Evolutionary conservation across 2,888 invertebrate genomes (phyloP).

Genomic region (Drepana falcataria): DNA sequence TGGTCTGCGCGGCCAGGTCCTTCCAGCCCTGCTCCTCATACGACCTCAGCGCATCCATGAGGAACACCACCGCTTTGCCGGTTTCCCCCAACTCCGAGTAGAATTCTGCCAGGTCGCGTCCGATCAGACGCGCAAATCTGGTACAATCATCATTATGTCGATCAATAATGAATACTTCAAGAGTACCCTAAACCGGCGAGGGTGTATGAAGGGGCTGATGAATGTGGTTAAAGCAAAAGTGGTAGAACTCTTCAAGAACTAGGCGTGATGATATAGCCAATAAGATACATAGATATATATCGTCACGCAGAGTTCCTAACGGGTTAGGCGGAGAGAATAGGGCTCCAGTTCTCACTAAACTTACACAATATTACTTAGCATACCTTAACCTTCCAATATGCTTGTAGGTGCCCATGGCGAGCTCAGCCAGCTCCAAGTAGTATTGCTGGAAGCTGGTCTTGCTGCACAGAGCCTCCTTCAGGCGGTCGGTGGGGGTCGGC

Average conservation of each 20-base stretch:
- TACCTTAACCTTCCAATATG: slow-evolving; percentile 88
- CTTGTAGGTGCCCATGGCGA: slow-evolving; percentile 97
- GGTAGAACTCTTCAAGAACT: too few relatives aligned
- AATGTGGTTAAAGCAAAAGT: too few relatives aligned
- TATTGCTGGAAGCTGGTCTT: slow-evolving; percentile 93
- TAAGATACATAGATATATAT: too few relatives aligned
- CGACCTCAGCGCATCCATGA: slow-evolving; percentile 90
- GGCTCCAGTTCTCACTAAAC: too few relatives aligned
- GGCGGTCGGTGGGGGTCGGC: slow-evolving; percentile 85
- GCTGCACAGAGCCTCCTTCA: slow-evolving; percentile 94
- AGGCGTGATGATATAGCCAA: too few relatives aligned
- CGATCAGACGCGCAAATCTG: slow-evolving; percentile 92
- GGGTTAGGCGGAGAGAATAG: too few relatives aligned
- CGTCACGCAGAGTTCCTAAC: too few relatives aligned
- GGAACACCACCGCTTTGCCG: slow-evolving; percentile 92
- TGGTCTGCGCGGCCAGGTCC: slow-evolving; percentile 88
- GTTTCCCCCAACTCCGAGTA: slow-evolving; percentile 92
- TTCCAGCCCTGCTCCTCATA: slow-evolving; percentile 94
- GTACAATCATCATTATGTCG: neutral
- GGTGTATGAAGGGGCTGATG: too few relatives aligned
- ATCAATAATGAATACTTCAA: too few relatives aligned
- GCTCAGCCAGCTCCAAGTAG: slow-evolving; percentile 94
- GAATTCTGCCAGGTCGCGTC: slow-evolving; percentile 92
- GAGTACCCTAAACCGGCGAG: too few relatives aligned
- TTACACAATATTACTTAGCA: neutral